Evolutionary conservation across 1,140 invertebrate species (phyloP).

Genomic region (Drosophila dunni): DNA sequence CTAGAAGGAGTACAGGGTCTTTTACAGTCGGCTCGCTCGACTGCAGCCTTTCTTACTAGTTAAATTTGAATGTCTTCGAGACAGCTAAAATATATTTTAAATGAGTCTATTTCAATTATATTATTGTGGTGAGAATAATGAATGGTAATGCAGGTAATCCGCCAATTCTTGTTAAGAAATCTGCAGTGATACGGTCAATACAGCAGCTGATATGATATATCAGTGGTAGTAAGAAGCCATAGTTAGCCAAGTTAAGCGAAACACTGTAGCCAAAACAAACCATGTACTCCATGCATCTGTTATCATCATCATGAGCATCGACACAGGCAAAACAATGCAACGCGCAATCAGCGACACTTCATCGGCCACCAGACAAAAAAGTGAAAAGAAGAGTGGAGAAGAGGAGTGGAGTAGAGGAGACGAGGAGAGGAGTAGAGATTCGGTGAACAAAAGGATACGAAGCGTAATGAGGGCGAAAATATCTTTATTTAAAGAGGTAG

Average conservation of each 20-base stretch:
- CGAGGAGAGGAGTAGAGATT: not conserved
- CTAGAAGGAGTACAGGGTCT: no score
- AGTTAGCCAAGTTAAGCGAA: conserved; percentile 52
- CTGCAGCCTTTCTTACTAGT: no score
- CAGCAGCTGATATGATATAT: conserved; percentile 63
- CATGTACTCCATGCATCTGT: conserved; percentile 54
- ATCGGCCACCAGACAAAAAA: conserved; percentile 61
- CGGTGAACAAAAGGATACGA: conserved; percentile 78
- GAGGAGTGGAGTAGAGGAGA: no score
- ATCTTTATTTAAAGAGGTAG: conserved; percentile 77
- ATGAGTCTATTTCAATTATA: not conserved
- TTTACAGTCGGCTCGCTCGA: no score
- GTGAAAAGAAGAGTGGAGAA: no score
- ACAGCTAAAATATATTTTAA: no score
- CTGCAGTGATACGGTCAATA: conserved; percentile 38
- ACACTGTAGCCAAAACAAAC: conserved; percentile 33
- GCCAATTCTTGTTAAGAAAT: conserved; percentile 52
- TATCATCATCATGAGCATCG: conserved; percentile 69
- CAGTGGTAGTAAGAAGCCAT: conserved; percentile 11
- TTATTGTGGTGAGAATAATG: not conserved
- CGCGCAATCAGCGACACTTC: conserved; percentile 84
- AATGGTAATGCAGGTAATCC: not conserved
- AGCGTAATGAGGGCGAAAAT: conserved; percentile 82
- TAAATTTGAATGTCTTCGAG: no score
- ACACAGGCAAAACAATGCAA: conserved; percentile 75